Percentiles rank a stretch among this genome's conserved stretches.
Evolutionary conservation across 2,113 vertebrate genomes (phyloP).

Genomic region (Etheostoma cragini): DNA sequence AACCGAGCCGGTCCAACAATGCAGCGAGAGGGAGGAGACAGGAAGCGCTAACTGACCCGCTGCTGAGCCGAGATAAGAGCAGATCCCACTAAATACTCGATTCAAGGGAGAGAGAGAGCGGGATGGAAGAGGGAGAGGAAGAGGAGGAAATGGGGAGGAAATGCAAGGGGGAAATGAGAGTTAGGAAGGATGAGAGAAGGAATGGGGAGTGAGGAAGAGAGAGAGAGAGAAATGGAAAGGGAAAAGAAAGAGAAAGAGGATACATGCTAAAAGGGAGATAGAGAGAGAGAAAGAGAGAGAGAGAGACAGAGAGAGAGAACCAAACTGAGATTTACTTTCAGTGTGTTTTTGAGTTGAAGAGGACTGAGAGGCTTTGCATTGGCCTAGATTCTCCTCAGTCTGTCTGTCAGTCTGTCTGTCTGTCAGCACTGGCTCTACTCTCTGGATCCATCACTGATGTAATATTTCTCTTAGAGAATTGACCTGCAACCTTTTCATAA

Average conservation of each 20-base stretch:
- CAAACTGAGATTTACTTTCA: conserved; percentile 42
- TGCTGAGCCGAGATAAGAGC: conserved; percentile 66
- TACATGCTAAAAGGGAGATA: conserved; percentile 8
- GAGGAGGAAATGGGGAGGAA: neutral
- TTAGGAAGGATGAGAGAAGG: neutral
- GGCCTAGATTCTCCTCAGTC: conserved; percentile 58
- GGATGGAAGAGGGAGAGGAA: neutral
- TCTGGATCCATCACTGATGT: neutral
- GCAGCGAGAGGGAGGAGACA: conserved; percentile 17
- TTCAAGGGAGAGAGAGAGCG: conserved; percentile 16
- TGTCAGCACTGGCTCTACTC: conserved; percentile 1
- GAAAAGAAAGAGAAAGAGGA: conserved; percentile 5
- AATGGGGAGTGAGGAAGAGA: neutral
- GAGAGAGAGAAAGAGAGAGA: neutral
- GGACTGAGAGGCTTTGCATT: conserved; percentile 62
- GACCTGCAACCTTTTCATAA: neutral
- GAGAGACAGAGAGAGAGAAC: too few species aligned
- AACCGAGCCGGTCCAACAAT: conserved; percentile 42
- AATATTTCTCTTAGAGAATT: neutral
- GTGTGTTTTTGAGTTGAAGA: conserved; percentile 35
- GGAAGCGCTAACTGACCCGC: conserved; percentile 42
- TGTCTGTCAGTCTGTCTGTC: neutral
- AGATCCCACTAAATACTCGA: conserved; percentile 42
- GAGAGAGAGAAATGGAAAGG: neutral
- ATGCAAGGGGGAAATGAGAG: neutral